Evolutionary conservation across 2,113 vertebrate genomes (phyloP).

Genomic region (Oncorhynchus tshawytscha): DNA sequence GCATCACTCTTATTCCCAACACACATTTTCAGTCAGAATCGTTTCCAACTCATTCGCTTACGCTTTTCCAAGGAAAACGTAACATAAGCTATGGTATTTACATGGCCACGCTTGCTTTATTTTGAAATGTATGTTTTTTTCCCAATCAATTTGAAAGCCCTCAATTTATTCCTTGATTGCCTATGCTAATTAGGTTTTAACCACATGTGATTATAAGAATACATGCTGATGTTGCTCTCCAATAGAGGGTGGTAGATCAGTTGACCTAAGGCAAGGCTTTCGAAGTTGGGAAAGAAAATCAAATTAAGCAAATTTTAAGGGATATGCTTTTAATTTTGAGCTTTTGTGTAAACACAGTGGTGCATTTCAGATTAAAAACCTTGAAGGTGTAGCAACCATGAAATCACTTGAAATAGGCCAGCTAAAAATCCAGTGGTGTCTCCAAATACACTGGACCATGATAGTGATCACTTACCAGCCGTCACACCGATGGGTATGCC

Average conservation of each 20-base stretch:
- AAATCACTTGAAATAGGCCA: conserved; percentile 71
- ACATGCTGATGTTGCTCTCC: conserved; percentile 68
- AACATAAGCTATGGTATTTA: not conserved
- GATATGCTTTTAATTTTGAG: conserved; percentile 68
- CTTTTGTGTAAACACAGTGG: conserved; percentile 63
- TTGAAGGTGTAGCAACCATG: conserved; percentile 63
- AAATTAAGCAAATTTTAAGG: conserved; percentile 66
- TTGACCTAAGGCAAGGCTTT: conserved; percentile 67
- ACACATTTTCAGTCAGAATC: not conserved
- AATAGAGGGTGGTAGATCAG: conserved; percentile 64
- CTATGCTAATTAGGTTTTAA: conserved; percentile 67
- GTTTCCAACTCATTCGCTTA: too few relatives aligned
- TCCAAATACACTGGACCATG: conserved; percentile 45
- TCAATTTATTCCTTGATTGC: conserved; percentile 52
- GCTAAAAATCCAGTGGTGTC: conserved; percentile 48
- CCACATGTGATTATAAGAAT: conserved; percentile 71
- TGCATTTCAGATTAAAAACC: conserved; percentile 68
- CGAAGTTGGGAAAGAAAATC: conserved; percentile 45
- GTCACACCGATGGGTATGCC: not conserved
- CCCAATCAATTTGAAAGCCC: conserved; percentile 42
- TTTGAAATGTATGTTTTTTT: conserved; percentile 30
- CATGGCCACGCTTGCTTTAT: not conserved
- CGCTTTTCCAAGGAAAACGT: too few relatives aligned
- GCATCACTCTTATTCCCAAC: not conserved
- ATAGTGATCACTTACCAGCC: conserved; percentile 39